Base-by-base conservation (phyloP, 2,888 invertebrate genomes). In the Xiphydria camelus region DNA sequence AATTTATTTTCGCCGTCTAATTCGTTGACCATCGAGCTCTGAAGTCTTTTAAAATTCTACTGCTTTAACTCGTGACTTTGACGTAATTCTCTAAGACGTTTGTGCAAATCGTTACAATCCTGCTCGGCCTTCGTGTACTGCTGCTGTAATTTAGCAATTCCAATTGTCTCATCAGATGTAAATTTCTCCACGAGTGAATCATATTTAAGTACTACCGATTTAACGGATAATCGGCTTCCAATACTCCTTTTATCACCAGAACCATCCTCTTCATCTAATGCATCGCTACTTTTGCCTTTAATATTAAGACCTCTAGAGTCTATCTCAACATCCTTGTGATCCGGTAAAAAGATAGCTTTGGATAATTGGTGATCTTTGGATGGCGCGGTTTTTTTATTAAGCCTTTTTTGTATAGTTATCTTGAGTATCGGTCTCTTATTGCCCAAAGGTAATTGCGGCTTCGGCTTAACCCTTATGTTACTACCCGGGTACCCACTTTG, bases 331-430 rank as follows among this genome's bases (percentile, higher is more conserved):
- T 15, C 38, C 2, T n/a, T 15, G 17, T 38, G 26, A 38, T 23
- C 22, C 12, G 18, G 38, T 26, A 38, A 18, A 10, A 17, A 38
- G 12, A 38, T 17, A 25, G 38, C 29, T 26, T 38, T 29, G 3
- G 29, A 38, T 4, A 19, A 29, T 17, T 4, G 12, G 4, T 25
- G 17, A 4, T 26, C 20, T 2, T 18, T 20, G 4, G 25, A 15
- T 15, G n/a, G 12, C 14, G 9, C 26, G 14, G n/a, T n/a, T n/a
- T n/a, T n/a, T 15, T 23, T 19, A 14, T 47, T 45, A 37, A 38
- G 45, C n/a, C 36, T 47, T 50, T 61, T 62, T 38, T 57, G 55
- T n/a, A 65, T 53, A 22, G 55, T 54, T 39, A 64, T 61, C 39
- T 50, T 51, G 17, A 65, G 35, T 25, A 57, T 38, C 9, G 59